Evolutionary conservation across 2,113 vertebrate genomes (phyloP), one percentile per base, ranked within the genome.

Genomic region (Rousettus leschenaultii): DNA sequence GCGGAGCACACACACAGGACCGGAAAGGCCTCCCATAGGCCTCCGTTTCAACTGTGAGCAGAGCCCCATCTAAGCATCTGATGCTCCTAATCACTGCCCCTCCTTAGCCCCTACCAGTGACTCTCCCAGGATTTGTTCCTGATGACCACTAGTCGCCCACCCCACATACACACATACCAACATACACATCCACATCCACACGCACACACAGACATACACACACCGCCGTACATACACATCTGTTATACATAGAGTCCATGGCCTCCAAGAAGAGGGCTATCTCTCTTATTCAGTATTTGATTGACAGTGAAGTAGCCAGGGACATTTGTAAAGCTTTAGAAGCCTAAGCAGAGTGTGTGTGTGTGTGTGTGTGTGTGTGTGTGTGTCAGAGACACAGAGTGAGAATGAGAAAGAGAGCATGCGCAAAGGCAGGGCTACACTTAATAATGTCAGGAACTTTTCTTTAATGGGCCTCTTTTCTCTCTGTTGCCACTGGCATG

Each of bases 391-490:
- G 40, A 40, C 40, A 40, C 40, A 2, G 7, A 21, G 24, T 3
- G 18, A 21, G 43, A 13, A 21, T 21, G 45, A 38, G 14, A 74
- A 51, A 26, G 71, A n/a, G 51, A 33, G 4, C 26, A 16, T 16
- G n/a, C 7, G 26, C 45, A 53, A 28, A 33, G 40, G 93, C 53
- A 95, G 90, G 43, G 65, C 43, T 63, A 86, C 63, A 43, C 74
- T 96, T 71, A 96, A 73, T 70, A 94, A 53, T 12, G 35, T 63
- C 59, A n/a, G 5, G 95, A 71, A 10, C 77, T 83, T 93, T 91
- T 66, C 91, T 86, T 97, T 55, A 83, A 84, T n/a, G 19, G 71
- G 18, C 28, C 90, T 59, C 7, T 66, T 97, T 86, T 89, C 92
- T 91, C 40, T 19, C 9, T 35, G 61, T 19, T 94, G 79, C 63